Percentiles rank a stretch among this genome's conserved stretches.
Conservation (phyloP, 2,113 vertebrate species). For the Pomatostomus ruficeps region DNA sequence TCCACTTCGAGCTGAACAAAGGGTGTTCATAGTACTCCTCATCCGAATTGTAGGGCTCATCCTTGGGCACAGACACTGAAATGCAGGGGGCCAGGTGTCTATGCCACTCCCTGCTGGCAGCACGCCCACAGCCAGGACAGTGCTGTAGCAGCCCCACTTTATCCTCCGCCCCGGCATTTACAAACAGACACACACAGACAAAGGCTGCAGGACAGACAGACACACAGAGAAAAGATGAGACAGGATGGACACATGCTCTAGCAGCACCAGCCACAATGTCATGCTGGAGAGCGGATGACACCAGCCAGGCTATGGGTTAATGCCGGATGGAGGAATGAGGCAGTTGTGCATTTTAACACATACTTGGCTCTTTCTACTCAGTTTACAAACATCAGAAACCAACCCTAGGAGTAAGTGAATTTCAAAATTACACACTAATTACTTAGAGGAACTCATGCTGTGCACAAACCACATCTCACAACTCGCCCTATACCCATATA, state of each 20-base stretch:
- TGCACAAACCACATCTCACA: background rate
- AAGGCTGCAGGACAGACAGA: slow-evolving; percentile 84
- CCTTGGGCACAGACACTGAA: slow-evolving; percentile 90
- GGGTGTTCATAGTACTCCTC: slow-evolving; percentile 94
- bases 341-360: background rate
- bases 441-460: background rate
- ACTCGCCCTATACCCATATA: background rate
- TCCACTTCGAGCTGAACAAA: slow-evolving; percentile 93
- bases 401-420: fast-evolving
- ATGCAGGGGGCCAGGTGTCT: slow-evolving; percentile 89
- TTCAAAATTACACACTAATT: background rate
- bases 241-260: slow-evolving; percentile 6
- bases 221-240: slow-evolving; percentile 42
- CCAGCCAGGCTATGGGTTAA: slow-evolving; percentile 38
- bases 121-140: slow-evolving; percentile 77
- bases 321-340: background rate
- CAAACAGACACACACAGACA: slow-evolving; percentile 92
- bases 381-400: background rate
- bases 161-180: slow-evolving; percentile 94
- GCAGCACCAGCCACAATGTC: background rate
- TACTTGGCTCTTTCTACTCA: fast-evolving
- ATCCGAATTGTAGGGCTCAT: slow-evolving; percentile 89
- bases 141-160: slow-evolving; percentile 85
- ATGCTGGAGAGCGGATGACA: slow-evolving; percentile 33
- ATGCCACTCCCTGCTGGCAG: slow-evolving; percentile 74